Conservation (phyloP, 1,140 invertebrate genomes). For the Drosophila pruinosa region DNA sequence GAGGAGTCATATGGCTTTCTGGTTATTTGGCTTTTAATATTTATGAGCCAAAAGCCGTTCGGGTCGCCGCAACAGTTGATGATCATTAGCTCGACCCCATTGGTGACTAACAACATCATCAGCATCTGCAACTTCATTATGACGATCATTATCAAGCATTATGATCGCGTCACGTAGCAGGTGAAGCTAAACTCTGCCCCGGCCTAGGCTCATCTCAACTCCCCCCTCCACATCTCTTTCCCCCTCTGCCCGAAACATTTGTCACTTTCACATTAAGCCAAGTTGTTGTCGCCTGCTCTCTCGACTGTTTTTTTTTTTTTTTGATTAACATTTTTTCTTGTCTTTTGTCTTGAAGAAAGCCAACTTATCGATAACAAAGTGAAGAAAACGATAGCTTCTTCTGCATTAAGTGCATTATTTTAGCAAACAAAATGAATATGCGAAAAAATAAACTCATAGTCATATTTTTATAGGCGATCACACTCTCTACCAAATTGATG, state of each 20-base stretch:
- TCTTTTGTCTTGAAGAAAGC: slow-evolving; percentile 1
- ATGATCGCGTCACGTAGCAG: slow-evolving; percentile 32
- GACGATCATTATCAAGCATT: slow-evolving; percentile 12
- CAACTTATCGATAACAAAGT: slow-evolving; percentile 4
- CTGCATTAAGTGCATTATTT: background rate
- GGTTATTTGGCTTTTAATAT: slow-evolving; percentile 46
- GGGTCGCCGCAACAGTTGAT: background rate
- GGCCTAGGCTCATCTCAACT: slow-evolving; percentile 5
- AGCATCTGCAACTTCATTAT: slow-evolving; percentile 6
- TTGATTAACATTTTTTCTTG: background rate
- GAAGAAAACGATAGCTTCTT: too few species aligned
- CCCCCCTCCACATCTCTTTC: background rate
- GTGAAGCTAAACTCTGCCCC: slow-evolving; percentile 34
- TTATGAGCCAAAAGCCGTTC: slow-evolving; percentile 33
- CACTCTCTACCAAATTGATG: too few species aligned
- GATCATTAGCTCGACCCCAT: background rate
- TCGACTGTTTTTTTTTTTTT: too few species aligned
- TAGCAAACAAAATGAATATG: too few species aligned
- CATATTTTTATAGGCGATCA: background rate
- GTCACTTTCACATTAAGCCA: slow-evolving; percentile 53
- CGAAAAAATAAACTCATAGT: too few species aligned
- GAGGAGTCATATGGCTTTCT: slow-evolving; percentile 31
- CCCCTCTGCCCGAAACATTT: slow-evolving; percentile 20
- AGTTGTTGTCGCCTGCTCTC: slow-evolving; percentile 15
- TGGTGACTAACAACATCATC: slow-evolving; percentile 36